A percentile compares a stretch with the other conserved stretches of the same genome.
phyloP scores from a whole-genome alignment of 2,888 invertebrate genomes.

The Macrosiphum euphorbiae region DNA sequence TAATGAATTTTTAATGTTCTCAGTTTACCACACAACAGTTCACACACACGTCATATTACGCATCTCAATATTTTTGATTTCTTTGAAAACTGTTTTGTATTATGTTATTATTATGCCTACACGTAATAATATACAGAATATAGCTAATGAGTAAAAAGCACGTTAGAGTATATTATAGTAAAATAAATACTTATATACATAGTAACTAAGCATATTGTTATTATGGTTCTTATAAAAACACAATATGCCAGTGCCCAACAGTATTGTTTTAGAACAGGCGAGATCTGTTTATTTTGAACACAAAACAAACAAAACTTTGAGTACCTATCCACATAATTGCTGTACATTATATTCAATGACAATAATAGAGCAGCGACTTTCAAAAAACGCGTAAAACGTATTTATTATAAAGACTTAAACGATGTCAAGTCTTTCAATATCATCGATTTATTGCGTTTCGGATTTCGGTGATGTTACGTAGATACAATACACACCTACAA shows the following conservation, averaged over 20 bases:
- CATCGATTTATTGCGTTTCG: background rate
- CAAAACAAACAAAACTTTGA: background rate
- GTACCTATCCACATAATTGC: background rate
- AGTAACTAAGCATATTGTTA: background rate
- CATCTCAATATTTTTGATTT: constrained; percentile 37
- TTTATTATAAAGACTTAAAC: background rate
- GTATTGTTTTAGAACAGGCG: background rate
- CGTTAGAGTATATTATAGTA: background rate
- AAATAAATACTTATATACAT: background rate
- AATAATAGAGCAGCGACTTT: background rate
- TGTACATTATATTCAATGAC: background rate
- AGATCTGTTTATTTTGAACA: background rate
- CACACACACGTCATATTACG: background rate
- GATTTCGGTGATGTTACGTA: background rate
- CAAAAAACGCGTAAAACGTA: background rate
- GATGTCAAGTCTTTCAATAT: background rate
- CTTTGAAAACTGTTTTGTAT: constrained; percentile 21
- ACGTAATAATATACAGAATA: background rate
- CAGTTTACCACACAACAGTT: background rate
- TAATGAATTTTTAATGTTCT: constrained; percentile 52
- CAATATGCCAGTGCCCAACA: background rate
- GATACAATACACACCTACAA: background rate
- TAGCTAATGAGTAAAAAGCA: background rate
- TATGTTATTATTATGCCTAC: background rate
- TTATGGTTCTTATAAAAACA: background rate